Percentiles rank a stretch among this genome's conserved stretches.
These are phyloP conservation scores for Vipera latastei DNA, from an alignment of 2,797 vertebrate genomes.

Conservation along the genomic window DNA sequence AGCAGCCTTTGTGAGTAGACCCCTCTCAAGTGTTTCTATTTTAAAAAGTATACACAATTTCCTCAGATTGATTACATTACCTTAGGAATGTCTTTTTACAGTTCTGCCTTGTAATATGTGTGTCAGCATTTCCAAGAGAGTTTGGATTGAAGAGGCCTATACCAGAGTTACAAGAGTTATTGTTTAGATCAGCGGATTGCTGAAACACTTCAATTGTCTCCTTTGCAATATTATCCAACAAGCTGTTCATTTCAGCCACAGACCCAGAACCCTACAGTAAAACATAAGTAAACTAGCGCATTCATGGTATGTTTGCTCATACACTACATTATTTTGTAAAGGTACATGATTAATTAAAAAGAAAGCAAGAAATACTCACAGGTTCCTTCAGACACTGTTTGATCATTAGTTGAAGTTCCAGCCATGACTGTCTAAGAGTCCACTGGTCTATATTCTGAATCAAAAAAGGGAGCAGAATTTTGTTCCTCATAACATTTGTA, in stretches of 20 bases:
- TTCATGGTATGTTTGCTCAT: conserved; percentile 39
- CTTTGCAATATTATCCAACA: conserved; percentile 77
- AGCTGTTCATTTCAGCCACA: conserved; percentile 75
- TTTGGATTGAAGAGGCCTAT: conserved; percentile 70
- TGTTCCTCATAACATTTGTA: not conserved
- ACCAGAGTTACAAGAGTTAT: conserved; percentile 63
- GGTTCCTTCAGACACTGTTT: conserved; percentile 76
- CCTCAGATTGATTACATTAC: conserved; percentile 55
- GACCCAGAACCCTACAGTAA: conserved; percentile 71
- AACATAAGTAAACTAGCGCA: conserved; percentile 56
- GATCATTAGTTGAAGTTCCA: conserved; percentile 77
- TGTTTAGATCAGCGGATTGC: conserved; percentile 75
- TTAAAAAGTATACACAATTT: conserved; percentile 21
- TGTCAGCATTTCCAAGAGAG: conserved; percentile 62
- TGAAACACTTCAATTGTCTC: conserved; percentile 76
- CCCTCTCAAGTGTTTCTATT: not conserved
- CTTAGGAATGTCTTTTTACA: conserved; percentile 77
- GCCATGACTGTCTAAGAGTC: conserved; percentile 75
- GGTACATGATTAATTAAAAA: conserved; percentile 29
- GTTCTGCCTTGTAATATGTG: conserved; percentile 68
- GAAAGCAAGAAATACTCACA: conserved; percentile 65
- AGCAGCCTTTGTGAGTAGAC: conserved; percentile 7
- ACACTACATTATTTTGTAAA: conserved; percentile 46
- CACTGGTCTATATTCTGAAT: conserved; percentile 75
- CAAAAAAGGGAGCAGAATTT: conserved; percentile 19